Base-by-base conservation (phyloP, 1,140 invertebrate species). In the Mya arenaria region DNA sequence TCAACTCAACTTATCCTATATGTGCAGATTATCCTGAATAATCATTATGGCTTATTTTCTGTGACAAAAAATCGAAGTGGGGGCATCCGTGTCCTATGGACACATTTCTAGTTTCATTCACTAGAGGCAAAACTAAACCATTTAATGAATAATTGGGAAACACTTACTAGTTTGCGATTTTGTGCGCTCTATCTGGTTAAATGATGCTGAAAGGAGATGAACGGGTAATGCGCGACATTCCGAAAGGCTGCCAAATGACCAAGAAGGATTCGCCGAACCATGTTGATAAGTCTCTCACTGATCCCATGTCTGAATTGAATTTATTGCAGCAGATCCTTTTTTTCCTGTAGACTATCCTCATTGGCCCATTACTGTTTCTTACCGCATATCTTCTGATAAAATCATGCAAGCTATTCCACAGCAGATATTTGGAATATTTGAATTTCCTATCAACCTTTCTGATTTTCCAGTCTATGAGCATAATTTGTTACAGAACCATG, bases 121-220 rank as follows among this genome's bases (percentile, higher is more conserved):
- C 6, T n/a, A 17, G 17, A 52, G 28, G 36, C 5, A 44, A 44
- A 25, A 15, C 23, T 1, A 44, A n/a, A 15, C 25, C 6, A 4
- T 10, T 1, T 17, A 41, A 19, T 44, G 48, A 28, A 25, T n/a
- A 69, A 23, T n/a, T n/a, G 1, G 17, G 17, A n/a, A 56, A n/a
- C n/a, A n/a, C n/a, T n/a, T 73, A 73, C 69, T n/a, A 73, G 36
- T 56, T 56, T 55, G 58, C 48, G 55, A 28, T 56, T 73, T 34
- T 58, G 23, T n/a, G 30, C 34, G n/a, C 25, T 56, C n/a, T 73
- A 44, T 23, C n/a, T 56, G 1, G 25, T 25, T 15, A 19, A 56
- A 15, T 30, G 23, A 30, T 73, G 32, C 8, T 19, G 30, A 19
- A 37, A 17, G 13, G 34, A 36, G 17, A 56, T 28, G 4, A 15